Evolutionary conservation across 2,888 invertebrate genomes (phyloP), one percentile per base, ranked within the genome.

Genomic region (Atherix ibis): DNA sequence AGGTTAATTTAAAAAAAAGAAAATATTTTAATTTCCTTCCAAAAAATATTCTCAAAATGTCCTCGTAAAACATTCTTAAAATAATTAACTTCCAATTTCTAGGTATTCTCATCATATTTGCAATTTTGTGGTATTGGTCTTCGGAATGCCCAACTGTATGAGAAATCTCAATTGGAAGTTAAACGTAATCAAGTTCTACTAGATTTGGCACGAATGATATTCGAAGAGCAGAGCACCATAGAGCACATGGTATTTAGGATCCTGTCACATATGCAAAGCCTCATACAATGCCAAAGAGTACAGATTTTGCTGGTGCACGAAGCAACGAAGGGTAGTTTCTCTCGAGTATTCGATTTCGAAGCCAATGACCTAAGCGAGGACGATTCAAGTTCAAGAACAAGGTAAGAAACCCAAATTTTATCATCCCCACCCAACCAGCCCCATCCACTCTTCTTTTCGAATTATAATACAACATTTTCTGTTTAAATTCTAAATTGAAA

Each of bases 61-160:
- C n/a, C n/a, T n/a, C n/a, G n/a, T n/a, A n/a, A n/a, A n/a, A n/a
- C n/a, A n/a, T n/a, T n/a, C n/a, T n/a, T n/a, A n/a, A n/a, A n/a
- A n/a, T n/a, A n/a, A n/a, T n/a, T n/a, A n/a, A n/a, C n/a, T n/a
- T n/a, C n/a, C 5, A 8, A 14, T 24, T 34, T 31, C 3, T 70
- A 84, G 58, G 77, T 92, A 36, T 94, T 94, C 64, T 68, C 80
- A 38, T 79, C 87, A 50, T 94, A 94, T 67, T 73, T 94, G 41
- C 91, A 91, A 62, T 94, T 94, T 64, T 94, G 94, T 64, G 92
- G 92, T 41, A 94, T 94, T 47, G 92, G 92, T 3, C 68, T 94
- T 35, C 74, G 88, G 40, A 94, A 94, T 61, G 92, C 94, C n/a
- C 91, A 91, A 59, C 71, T 94, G 25, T 94, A 91, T 59, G 91